phyloP scores from a whole-genome alignment of 2,113 vertebrate species.

The Sapayoa aenigma region DNA sequence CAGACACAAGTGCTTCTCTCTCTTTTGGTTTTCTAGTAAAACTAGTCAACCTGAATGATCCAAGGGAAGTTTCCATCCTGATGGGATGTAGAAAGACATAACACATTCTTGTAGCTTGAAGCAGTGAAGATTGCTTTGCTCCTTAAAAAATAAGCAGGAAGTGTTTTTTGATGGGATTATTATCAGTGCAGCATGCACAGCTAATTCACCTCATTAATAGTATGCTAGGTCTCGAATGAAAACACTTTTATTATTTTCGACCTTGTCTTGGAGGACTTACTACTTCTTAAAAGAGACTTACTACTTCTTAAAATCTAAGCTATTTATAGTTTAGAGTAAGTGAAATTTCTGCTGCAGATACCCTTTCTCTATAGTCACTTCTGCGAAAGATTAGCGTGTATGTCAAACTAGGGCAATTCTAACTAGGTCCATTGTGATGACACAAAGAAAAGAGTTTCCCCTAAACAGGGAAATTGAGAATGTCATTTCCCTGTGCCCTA shows the following conservation, averaged over 20 bases:
- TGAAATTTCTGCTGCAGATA: neutral
- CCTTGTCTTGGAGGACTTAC: neutral
- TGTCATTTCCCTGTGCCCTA: neutral
- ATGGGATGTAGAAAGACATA: neutral
- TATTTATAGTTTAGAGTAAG: neutral
- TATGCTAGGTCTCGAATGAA: neutral
- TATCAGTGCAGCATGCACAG: neutral
- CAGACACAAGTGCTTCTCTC: neutral
- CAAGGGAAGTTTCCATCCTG: neutral
- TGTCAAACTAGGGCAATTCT: neutral
- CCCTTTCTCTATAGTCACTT: neutral
- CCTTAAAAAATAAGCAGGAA: neutral
- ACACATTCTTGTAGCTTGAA: neutral
- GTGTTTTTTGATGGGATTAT: neutral
- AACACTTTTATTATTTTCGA: neutral
- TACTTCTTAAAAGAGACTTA: neutral
- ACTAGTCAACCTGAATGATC: neutral
- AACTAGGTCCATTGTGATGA: neutral
- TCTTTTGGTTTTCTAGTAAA: neutral
- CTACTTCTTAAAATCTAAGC: neutral
- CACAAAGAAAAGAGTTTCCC: neutral
- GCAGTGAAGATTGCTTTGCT: neutral
- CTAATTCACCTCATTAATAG: neutral
- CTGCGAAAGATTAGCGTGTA: neutral
- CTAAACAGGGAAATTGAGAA: neutral